Evolutionary conservation across 2,888 invertebrate species (phyloP), one percentile per base, ranked within the genome.

Genomic region (Leptopilina syphax): DNA sequence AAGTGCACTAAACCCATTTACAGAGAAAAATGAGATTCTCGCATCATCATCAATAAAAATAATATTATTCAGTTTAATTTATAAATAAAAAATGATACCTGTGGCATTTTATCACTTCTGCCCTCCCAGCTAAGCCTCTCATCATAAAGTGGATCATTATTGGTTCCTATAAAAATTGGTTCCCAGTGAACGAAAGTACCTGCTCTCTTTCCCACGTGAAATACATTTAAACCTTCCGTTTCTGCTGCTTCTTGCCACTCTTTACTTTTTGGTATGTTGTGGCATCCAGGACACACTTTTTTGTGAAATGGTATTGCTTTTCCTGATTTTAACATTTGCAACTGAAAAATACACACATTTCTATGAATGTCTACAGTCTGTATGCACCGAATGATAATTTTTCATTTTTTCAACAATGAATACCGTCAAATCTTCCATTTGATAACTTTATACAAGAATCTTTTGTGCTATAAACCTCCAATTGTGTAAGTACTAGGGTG

Each of bases 81-180:
- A 50, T 12, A 50, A 10, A 50, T 50, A 50, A 9, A 50, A 50
- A 50, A 50, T 50, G 9, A 50, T 91, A 97, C 98, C 96, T 98
- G 98, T 81, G 97, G 97, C 98, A 98, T 98, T 93, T 98, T 98
- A 92, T 98, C 98, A 92, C 97, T 96, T 92, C 97, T 97, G 66
- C 98, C 98, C 90, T 98, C 98, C 98, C 98, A 98, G 90, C 97
- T 97, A 82, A 98, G 94, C 88, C 98, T 94, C 91, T 98, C 98
- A 86, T 98, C 98, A 91, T 98, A 98, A 84, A 96, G 93, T 0
- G 98, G 97, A 88, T 97, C 98, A 27, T 94, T 93, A 91, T 98
- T 96, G 0, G 97, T 97, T 24, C 98, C 98, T 81, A 98, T 97
- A 89, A 96, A 98, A 86, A 98, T 97, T 10, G 98, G 98, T 92